These are phyloP conservation scores for Micromys minutus DNA, from an alignment of 2,113 vertebrate genomes.

Conservation along the genomic window DNA sequence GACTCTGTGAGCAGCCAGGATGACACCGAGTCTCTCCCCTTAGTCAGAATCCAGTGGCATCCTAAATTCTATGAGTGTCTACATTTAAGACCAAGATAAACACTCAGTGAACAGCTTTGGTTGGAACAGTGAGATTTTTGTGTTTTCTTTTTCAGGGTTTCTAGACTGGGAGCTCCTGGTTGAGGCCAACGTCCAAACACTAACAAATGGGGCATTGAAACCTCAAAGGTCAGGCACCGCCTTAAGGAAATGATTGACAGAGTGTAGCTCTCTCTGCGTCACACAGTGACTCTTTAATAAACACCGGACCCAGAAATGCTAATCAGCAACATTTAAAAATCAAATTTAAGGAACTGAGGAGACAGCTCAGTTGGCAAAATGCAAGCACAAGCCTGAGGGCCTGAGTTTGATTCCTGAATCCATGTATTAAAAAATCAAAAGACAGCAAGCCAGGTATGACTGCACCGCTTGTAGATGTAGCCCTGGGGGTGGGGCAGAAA, in stretches of 20 bases:
- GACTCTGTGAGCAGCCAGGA: background rate
- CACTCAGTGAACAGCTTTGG: background rate
- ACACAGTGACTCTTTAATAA: background rate
- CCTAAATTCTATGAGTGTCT: no score
- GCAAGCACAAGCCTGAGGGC: background rate
- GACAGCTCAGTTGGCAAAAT: background rate
- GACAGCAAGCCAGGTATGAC: no score
- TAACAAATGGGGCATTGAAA: background rate
- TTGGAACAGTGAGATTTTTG: background rate
- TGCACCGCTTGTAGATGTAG: background rate
- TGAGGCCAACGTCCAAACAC: background rate
- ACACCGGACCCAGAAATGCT: background rate
- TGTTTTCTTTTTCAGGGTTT: background rate
- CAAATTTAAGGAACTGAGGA: background rate
- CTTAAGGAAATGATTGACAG: constrained; percentile 10
- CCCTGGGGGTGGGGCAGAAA: no score
- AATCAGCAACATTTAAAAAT: background rate
- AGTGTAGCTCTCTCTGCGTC: background rate
- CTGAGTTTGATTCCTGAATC: background rate
- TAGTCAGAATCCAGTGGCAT: background rate
- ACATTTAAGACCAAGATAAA: background rate
- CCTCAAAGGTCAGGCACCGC: background rate
- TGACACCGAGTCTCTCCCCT: background rate
- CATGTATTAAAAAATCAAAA: background rate
- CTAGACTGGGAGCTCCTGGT: background rate